Evolutionary conservation across 2,888 invertebrate genomes (phyloP), one percentile per base, ranked within the genome.

Genomic region (Torymus auratus): DNA sequence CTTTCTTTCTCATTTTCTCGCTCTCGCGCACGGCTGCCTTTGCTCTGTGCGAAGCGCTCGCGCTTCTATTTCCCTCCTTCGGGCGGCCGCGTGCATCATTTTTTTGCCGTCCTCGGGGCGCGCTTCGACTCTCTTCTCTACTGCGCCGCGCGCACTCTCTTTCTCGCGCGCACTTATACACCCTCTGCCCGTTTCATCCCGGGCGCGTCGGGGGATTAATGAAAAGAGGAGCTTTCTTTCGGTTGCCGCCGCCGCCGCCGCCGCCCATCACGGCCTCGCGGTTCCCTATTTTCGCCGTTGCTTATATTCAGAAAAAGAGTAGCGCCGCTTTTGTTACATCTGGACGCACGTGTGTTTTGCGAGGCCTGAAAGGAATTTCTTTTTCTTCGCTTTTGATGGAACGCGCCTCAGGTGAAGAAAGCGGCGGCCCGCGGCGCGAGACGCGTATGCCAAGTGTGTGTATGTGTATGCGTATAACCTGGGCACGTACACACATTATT

Each of bases 321-420:
- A 71, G 15, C n/a, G 28, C n/a, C 41, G 41, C 70, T 64, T 72
- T 72, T 72, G 71, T 71, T 53, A 20, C n/a, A 11, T 41, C 20
- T 41, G 41, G 41, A 3, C 17, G 56, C 41, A 28, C 28, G 17
- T 15, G 11, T 15, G 56, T 58, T 52, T 41, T 41, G 41, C 7
- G 41, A 41, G 41, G 41, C 41, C 10, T 56, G 50, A 65, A 74
- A 65, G 28, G 56, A 74, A 50, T 56, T 20, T 62, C 64, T 73
- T 60, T 75, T 75, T 67, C 58, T 56, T 67, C 50, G 65, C 74
- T 20, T 52, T 71, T 7, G 11, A 11, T 15, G 53, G 12, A n/a
- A 56, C 50, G 52, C 23, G 20, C 61, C 41, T 41, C 64, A 61
- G 71, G 71, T 53, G 71, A 71, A 71, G 60, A 71, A 71, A 71